These are phyloP conservation scores for Salvelinus sp. DNA, from an alignment of 2,113 vertebrate species.

Conservation along the genomic window DNA sequence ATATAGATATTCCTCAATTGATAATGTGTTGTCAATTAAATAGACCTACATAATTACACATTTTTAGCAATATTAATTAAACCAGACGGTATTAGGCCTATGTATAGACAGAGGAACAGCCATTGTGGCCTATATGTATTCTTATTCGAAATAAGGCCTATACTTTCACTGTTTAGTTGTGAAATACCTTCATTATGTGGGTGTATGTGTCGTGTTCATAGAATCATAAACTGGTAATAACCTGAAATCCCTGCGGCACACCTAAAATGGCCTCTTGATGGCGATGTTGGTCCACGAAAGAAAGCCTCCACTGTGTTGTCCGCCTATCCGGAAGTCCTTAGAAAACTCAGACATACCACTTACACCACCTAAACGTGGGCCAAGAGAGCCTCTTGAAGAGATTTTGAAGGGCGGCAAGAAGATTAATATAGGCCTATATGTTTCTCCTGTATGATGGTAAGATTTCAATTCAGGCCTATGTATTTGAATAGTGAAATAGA, in stretches of 20 bases:
- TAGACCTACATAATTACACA: neutral
- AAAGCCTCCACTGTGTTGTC: constrained; percentile 5
- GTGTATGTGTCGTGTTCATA: constrained; percentile 57
- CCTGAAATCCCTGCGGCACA: neutral
- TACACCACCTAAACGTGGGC: constrained; percentile 35
- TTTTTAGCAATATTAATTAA: neutral
- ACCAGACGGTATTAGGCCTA: neutral
- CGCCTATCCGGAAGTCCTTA: constrained; percentile 11
- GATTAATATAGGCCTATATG: constrained; percentile 1
- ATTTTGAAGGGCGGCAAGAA: constrained; percentile 2
- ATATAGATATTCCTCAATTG: neutral
- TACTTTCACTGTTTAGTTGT: constrained; percentile 16
- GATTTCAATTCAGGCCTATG: constrained; percentile 12
- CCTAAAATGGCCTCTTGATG: constrained; percentile 75
- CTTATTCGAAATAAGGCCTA: neutral
- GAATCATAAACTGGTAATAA: constrained; percentile 52
- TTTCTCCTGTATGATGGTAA: constrained; percentile 7
- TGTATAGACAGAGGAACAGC: neutral
- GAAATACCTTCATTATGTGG: constrained; percentile 32
- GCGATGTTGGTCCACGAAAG: constrained; percentile 81
- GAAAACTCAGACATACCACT: constrained; percentile 17
- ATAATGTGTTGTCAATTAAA: neutral
- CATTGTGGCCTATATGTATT: neutral
- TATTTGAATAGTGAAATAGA: neutral
- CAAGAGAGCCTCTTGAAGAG: constrained; percentile 10